Percentiles rank a stretch among this genome's conserved stretches.
Evolutionary conservation across 2,113 vertebrate species (phyloP).

Genomic region (Pipra filicauda): DNA sequence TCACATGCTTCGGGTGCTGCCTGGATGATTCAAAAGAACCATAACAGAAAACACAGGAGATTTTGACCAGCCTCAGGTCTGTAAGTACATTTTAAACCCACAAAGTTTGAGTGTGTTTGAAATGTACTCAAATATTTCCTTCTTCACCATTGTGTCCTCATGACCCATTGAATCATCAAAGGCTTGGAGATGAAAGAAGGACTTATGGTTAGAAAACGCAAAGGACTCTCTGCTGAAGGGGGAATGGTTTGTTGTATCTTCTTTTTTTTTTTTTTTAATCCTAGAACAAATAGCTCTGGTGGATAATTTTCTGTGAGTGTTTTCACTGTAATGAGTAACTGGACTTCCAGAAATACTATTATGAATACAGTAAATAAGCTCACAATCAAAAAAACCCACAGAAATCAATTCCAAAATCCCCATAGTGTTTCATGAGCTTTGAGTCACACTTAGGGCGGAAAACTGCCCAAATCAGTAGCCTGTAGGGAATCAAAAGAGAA

Average conservation of each 20-base stretch:
- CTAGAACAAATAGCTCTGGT: constrained; percentile 31
- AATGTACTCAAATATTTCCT: constrained; percentile 68
- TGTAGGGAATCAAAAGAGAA: not conserved
- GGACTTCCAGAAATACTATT: not conserved
- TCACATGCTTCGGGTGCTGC: constrained; percentile 51
- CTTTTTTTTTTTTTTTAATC: not conserved
- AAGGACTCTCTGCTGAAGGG: constrained; percentile 42
- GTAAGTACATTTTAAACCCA: constrained; percentile 65
- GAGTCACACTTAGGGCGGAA: not conserved
- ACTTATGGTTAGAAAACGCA: constrained; percentile 42
- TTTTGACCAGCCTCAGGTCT: constrained; percentile 60
- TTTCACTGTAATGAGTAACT: constrained; percentile 12
- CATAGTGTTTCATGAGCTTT: not conserved
- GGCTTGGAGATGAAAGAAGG: constrained; percentile 47
- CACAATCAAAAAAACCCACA: not conserved
- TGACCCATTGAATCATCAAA: constrained; percentile 66
- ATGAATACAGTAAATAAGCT: constrained; percentile 22
- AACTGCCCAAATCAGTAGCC: not conserved
- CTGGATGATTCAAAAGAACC: constrained; percentile 62
- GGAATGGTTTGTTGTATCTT: constrained; percentile 39
- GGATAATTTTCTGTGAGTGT: constrained; percentile 14
- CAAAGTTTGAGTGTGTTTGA: constrained; percentile 69
- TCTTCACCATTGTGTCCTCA: constrained; percentile 42
- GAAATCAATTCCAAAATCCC: constrained; percentile 28
- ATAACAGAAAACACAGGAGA: constrained; percentile 59